Conservation (phyloP, 2,113 vertebrate species). For the Onychostoma macrolepis region DNA sequence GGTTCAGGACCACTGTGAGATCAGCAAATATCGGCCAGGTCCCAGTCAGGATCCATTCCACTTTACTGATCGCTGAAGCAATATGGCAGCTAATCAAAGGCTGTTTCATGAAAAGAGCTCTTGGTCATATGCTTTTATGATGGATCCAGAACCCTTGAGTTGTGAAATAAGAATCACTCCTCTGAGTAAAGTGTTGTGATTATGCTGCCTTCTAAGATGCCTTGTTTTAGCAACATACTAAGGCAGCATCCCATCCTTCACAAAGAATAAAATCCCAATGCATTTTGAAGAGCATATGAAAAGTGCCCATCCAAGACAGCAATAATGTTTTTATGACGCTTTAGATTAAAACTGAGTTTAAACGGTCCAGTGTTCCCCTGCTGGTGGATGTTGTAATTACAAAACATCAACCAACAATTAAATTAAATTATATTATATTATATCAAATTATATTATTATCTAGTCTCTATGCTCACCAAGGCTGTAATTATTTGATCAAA, state of each 20-base stretch:
- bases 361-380: neutral
- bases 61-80: neutral
- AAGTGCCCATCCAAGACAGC: neutral
- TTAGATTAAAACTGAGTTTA: neutral
- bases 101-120: slow-evolving; percentile 5
- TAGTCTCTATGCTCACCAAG: too few relatives aligned
- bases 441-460: too few relatives aligned
- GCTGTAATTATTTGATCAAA: too few relatives aligned
- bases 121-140: neutral
- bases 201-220: neutral
- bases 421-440: too few relatives aligned
- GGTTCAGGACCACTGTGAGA: neutral
- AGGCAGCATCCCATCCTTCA: neutral
- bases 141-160: neutral
- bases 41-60: neutral
- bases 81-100: slow-evolving; percentile 39
- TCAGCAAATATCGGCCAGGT: neutral
- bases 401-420: too few relatives aligned
- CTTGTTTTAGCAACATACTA: neutral
- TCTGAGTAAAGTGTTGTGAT: slow-evolving; percentile 1
- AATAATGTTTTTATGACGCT: neutral
- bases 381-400: too few relatives aligned
- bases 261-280: neutral
- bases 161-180: neutral
- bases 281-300: neutral